A percentile compares a stretch with the other conserved stretches of the same genome.
Conservation (phyloP, 2,113 vertebrate species). For the Paralichthys olivaceus region DNA sequence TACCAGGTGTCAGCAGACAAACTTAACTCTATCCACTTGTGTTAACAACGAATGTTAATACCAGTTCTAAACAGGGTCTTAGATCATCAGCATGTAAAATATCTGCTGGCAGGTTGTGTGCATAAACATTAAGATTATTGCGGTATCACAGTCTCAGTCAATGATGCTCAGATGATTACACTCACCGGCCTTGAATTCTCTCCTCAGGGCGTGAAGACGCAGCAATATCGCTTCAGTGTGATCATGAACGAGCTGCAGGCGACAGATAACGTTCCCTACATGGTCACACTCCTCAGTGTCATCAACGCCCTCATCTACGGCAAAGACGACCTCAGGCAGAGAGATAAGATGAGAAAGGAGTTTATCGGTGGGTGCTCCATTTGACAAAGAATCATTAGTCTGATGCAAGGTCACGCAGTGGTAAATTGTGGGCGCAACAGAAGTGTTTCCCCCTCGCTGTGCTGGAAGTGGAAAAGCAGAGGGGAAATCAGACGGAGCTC, state of each 20-base stretch:
- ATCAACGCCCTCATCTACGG: conserved; percentile 95
- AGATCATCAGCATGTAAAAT: not conserved
- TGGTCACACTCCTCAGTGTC: conserved; percentile 92
- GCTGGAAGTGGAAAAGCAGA: conserved; percentile 23
- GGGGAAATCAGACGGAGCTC: conserved; percentile 34
- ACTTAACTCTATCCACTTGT: too few relatives aligned
- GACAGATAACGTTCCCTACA: conserved; percentile 93
- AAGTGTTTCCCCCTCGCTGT: not conserved
- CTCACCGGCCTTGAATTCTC: conserved; percentile 27
- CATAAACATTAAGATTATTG: not conserved
- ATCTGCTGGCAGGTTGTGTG: conserved; percentile 38
- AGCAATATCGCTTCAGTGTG: conserved; percentile 96
- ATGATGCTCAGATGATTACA: not conserved
- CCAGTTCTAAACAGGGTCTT: not conserved
- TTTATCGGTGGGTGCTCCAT: conserved; percentile 87
- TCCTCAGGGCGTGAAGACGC: conserved; percentile 88
- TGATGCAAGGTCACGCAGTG: conserved; percentile 16
- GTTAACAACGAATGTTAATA: too few relatives aligned
- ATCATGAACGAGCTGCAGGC: conserved; percentile 92
- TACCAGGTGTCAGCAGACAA: too few relatives aligned
- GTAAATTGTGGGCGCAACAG: conserved; percentile 3
- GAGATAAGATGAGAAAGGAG: conserved; percentile 92
- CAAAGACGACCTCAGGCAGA: conserved; percentile 87
- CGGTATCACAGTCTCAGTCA: not conserved
- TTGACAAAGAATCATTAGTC: conserved; percentile 8